phyloP scores from a whole-genome alignment of 1,140 invertebrate genomes.

The Anoplophora glabripennis region DNA sequence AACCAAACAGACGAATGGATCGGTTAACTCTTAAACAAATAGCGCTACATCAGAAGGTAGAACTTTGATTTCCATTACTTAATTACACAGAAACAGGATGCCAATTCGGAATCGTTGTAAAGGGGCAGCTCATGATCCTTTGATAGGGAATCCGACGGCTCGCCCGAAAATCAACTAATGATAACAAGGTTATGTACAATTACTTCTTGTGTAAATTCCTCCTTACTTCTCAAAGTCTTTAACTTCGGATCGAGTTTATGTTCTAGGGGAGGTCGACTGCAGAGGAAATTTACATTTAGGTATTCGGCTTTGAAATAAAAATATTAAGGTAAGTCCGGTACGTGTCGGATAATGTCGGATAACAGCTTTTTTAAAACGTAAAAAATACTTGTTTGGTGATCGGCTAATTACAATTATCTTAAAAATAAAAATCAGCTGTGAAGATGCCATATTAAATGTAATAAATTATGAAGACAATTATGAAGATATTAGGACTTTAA shows the following conservation, averaged over 20 bases:
- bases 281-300: too few relatives aligned
- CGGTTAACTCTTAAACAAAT: conserved; percentile 43
- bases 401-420: too few relatives aligned
- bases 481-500: too few relatives aligned
- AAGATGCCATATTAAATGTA: too few relatives aligned
- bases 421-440: too few relatives aligned
- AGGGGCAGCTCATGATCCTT: conserved; percentile 33
- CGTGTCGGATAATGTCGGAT: too few relatives aligned
- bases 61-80: conserved; percentile 48
- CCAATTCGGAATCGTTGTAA: conserved; percentile 26
- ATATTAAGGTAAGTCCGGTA: too few relatives aligned
- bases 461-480: too few relatives aligned
- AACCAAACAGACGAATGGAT: conserved; percentile 32
- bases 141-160: conserved; percentile 28
- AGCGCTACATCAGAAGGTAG: conserved; percentile 42
- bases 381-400: too few relatives aligned
- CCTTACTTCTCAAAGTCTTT: conserved; percentile 18
- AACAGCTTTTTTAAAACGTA: too few relatives aligned
- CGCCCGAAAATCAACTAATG: conserved; percentile 40
- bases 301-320: too few relatives aligned
- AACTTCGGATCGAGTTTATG: conserved; percentile 3
- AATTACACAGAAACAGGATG: conserved; percentile 44
- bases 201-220: conserved; percentile 44
- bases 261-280: too few relatives aligned
- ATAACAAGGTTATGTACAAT: conserved; percentile 47